A percentile compares a stretch with the other conserved stretches of the same genome.
These are phyloP conservation scores for Eugnorisma glareosa DNA, from an alignment of 2,888 invertebrate species.

Conservation along the genomic window DNA sequence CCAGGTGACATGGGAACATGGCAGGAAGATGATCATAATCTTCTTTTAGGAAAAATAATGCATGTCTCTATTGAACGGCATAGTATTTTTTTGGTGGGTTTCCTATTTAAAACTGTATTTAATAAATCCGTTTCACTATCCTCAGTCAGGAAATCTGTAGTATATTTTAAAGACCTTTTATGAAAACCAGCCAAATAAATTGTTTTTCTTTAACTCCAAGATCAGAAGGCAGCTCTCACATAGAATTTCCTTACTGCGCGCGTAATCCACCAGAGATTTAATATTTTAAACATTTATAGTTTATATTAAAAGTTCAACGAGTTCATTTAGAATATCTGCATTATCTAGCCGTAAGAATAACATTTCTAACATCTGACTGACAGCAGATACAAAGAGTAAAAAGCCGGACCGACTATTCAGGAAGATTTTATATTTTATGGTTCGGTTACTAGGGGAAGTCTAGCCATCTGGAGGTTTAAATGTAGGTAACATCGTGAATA, in stretches of 20 bases:
- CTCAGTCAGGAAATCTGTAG: no score
- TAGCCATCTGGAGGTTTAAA: conserved; percentile 50
- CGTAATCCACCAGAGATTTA: conserved; percentile 6
- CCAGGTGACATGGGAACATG: no score
- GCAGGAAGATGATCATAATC: no score
- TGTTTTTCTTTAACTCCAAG: conserved; percentile 20
- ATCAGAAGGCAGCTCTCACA: conserved; percentile 25
- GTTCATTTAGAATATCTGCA: conserved; percentile 38
- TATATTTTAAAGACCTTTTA: not conserved
- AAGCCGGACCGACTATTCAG: conserved; percentile 14
- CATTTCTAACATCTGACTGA: conserved; percentile 36
- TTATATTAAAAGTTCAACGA: conserved; percentile 46
- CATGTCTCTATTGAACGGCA: not conserved
- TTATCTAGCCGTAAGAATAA: conserved; percentile 32
- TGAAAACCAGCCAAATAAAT: conserved; percentile 1
- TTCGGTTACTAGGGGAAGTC: conserved; percentile 35
- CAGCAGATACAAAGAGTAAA: conserved; percentile 25
- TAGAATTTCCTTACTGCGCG: conserved; percentile 4
- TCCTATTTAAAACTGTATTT: not conserved
- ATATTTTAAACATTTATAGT: conserved; percentile 23
- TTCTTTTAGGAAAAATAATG: no score
- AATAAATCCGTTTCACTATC: not conserved
- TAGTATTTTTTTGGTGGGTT: not conserved
- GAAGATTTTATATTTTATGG: conserved; percentile 23
- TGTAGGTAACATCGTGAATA: conserved; percentile 20